Conservation (phyloP, 2,888 invertebrate genomes). For the Diarsia brunnea region DNA sequence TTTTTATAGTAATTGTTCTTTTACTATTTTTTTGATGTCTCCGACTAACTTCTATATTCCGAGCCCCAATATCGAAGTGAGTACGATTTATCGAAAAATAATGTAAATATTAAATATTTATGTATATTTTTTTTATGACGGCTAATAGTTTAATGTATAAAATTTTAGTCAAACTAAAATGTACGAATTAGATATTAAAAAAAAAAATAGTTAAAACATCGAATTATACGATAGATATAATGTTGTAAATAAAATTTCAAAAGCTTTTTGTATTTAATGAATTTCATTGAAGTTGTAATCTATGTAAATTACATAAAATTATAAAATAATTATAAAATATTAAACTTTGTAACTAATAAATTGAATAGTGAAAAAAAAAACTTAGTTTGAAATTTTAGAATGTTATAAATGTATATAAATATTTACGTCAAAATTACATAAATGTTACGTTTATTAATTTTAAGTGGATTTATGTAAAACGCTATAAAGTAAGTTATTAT, state of each 20-base stretch:
- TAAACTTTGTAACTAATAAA: conserved; percentile 43
- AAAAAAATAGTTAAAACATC: conserved; percentile 66
- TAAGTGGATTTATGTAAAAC: conserved; percentile 67
- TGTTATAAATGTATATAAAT: conserved; percentile 58
- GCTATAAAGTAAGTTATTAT: conserved; percentile 67
- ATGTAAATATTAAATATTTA: conserved; percentile 48
- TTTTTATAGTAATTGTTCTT: conserved; percentile 49
- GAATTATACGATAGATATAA: conserved; percentile 66
- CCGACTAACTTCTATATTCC: conserved; percentile 73
- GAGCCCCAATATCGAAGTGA: conserved; percentile 78
- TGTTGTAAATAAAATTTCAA: conserved; percentile 56
- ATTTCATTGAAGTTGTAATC: conserved; percentile 46
- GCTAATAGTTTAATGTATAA: conserved; percentile 34
- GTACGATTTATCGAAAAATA: conserved; percentile 63
- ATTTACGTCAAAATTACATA: conserved; percentile 42
- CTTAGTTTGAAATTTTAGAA: conserved; percentile 39
- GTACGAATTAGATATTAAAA: conserved; percentile 58
- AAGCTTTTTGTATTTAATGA: conserved; percentile 46
- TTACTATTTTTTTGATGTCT: conserved; percentile 54
- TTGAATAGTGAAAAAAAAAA: conserved; percentile 31
- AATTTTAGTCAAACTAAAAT: conserved; percentile 56
- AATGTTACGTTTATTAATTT: conserved; percentile 57
- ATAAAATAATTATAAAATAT: conserved; percentile 27
- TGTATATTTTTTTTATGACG: conserved; percentile 19
- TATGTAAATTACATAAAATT: conserved; percentile 42